These are phyloP conservation scores for Linurgus olivaceus DNA, from an alignment of 2,797 vertebrate genomes.

Conservation along the genomic window DNA sequence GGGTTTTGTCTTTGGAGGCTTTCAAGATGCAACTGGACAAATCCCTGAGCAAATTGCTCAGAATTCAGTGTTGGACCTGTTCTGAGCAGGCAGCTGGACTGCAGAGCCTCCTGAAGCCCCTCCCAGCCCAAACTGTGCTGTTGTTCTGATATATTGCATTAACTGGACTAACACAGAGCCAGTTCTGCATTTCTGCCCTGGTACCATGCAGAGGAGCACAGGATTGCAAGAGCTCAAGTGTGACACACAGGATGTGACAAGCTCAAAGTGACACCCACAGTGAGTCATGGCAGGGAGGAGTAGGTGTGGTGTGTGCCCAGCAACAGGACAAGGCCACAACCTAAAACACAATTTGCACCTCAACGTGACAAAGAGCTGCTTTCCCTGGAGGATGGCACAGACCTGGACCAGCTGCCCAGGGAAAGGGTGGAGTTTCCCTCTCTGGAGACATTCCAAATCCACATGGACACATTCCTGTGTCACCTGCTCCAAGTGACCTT, in stretches of 20 bases:
- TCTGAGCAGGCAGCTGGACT: neutral
- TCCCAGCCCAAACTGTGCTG: accelerated
- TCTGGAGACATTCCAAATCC: neutral
- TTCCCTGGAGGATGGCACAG: neutral
- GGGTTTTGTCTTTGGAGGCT: neutral
- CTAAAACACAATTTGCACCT: neutral
- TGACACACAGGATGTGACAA: neutral
- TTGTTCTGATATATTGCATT: neutral
- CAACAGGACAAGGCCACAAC: neutral
- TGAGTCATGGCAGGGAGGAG: neutral
- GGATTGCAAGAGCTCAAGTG: neutral
- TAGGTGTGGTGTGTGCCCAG: neutral
- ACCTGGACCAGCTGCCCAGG: neutral
- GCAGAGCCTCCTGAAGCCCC: neutral
- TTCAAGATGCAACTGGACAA: neutral
- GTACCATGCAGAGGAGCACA: neutral
- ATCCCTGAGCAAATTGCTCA: neutral
- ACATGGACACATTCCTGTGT: neutral
- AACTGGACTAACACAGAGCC: accelerated
- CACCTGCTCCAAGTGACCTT: neutral
- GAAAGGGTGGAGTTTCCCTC: neutral
- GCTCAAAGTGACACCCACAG: neutral
- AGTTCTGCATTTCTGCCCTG: neutral
- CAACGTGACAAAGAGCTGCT: neutral
- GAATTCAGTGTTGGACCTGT: accelerated